Evolutionary conservation across 2,797 vertebrate genomes (phyloP).

Genomic region (Anguilla marmorata): DNA sequence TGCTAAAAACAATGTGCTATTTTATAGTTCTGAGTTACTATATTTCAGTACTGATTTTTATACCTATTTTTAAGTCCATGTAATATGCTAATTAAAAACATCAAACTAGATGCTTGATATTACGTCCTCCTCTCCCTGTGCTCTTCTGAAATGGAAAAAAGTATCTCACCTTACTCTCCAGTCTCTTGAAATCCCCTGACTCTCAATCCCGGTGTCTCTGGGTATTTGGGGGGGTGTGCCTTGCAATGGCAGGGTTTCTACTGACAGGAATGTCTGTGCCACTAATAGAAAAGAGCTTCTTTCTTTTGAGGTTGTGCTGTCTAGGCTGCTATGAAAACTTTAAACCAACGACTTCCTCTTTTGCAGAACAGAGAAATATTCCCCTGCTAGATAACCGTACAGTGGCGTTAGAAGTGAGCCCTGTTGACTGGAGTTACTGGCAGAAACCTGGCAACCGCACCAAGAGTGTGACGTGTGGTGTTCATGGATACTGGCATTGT

Average conservation of each 20-base stretch:
- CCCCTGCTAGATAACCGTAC: neutral
- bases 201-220: neutral
- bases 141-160: slow-evolving; percentile 3
- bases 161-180: neutral
- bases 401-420: neutral
- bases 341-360: neutral
- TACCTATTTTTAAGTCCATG: neutral
- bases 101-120: too few relatives aligned
- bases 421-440: neutral
- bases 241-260: neutral
- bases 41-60: neutral
- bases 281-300: neutral
- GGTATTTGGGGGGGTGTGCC: neutral
- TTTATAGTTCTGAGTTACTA: neutral
- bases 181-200: slow-evolving; percentile 4
- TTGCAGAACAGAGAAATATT: neutral
- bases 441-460: slow-evolving; percentile 18
- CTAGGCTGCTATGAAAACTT: neutral
- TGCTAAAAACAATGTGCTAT: neutral
- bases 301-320: neutral
- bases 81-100: neutral
- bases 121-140: neutral
- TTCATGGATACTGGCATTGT: slow-evolving; percentile 24
- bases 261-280: neutral
- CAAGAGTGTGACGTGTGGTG: neutral